Percentiles rank a stretch among this genome's conserved stretches.
Conservation (phyloP, 2,113 vertebrate genomes). For the Brachypteracias leptosomus region DNA sequence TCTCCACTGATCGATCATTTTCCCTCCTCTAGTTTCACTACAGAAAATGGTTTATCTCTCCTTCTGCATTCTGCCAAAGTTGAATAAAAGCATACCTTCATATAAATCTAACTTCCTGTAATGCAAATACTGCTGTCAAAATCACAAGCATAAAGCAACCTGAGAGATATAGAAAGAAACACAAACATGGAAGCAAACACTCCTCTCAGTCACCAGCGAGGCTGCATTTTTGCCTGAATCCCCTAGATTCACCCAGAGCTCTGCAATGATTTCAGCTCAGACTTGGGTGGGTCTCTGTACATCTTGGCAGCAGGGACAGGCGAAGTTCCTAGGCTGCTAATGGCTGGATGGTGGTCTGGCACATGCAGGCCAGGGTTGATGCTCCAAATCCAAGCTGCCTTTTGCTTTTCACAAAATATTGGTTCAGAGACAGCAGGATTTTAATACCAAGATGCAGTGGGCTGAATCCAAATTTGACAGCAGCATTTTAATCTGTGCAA, state of each 20-base stretch:
- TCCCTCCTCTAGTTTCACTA: not conserved
- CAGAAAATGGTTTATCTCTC: not conserved
- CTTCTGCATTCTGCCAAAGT: not conserved
- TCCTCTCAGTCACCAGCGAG: not conserved
- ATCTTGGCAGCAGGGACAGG: not conserved
- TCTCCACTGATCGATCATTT: not conserved
- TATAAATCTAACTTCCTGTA: not conserved
- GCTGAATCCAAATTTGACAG: not conserved
- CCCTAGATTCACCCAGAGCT: not conserved
- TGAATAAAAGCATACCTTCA: not conserved
- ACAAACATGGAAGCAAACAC: not conserved
- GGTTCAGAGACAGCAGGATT: not conserved
- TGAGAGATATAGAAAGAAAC: not conserved
- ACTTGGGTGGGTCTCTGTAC: not conserved
- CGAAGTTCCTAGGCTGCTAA: not conserved
- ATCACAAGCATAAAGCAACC: not conserved
- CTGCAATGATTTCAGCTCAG: not conserved
- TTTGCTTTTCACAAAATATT: conserved; percentile 12
- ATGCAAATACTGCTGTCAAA: not conserved
- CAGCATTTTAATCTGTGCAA: not conserved
- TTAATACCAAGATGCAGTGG: not conserved
- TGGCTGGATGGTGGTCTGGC: not conserved
- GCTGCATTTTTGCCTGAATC: not conserved
- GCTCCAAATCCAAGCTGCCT: not conserved
- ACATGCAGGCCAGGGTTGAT: not conserved